phyloP scores from a whole-genome alignment of 2,113 vertebrate species.

The Dicaeum eximium region DNA sequence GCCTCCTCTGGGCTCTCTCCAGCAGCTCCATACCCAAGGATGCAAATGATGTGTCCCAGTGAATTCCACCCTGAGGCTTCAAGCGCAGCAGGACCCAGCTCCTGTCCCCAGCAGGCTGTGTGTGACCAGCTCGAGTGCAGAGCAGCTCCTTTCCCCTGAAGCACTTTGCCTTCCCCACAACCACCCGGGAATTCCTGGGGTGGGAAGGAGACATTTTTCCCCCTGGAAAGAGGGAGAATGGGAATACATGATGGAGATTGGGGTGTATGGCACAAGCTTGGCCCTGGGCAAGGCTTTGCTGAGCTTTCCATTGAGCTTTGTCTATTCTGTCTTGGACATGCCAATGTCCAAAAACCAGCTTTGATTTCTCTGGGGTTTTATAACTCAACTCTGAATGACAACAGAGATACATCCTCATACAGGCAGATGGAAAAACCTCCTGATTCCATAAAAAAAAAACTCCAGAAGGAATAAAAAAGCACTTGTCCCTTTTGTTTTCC shows the following conservation, averaged over 20 bases:
- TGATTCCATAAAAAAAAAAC: background rate
- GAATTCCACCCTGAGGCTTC: background rate
- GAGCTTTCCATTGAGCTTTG: background rate
- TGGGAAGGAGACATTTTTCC: background rate
- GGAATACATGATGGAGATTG: accelerated
- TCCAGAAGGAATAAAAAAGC: background rate
- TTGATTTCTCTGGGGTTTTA: background rate
- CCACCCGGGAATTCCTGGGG: accelerated
- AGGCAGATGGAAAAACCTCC: background rate
- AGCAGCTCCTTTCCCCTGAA: background rate
- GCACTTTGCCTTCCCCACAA: background rate
- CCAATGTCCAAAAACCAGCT: background rate
- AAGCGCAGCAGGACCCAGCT: background rate
- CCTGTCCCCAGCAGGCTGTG: background rate
- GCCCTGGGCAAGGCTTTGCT: background rate
- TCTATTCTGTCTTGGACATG: background rate
- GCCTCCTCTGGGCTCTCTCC: background rate
- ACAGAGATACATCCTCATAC: background rate
- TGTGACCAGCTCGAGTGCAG: background rate
- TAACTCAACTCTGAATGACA: background rate
- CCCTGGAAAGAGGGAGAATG: accelerated
- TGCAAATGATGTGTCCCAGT: background rate
- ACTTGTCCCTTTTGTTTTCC: background rate
- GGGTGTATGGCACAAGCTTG: background rate
- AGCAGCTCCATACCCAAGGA: background rate